Conservation (phyloP, 2,113 vertebrate species). For the Actenoides lindsayi region DNA sequence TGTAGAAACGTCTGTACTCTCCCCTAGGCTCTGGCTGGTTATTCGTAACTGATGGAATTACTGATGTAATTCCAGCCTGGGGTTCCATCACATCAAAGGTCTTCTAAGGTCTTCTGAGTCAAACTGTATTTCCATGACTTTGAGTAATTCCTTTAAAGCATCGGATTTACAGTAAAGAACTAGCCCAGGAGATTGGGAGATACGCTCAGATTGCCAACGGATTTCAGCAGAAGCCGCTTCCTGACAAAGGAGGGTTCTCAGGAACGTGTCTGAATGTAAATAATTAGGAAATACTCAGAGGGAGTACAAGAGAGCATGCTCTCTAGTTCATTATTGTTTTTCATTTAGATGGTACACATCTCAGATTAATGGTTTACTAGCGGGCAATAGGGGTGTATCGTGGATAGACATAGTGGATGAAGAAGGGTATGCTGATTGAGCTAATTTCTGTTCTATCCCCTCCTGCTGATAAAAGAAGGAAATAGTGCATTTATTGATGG, state of each 20-base stretch:
- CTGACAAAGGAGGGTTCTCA: not conserved
- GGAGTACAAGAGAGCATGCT: not conserved
- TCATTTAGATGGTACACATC: not conserved
- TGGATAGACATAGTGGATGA: not conserved
- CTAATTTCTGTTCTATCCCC: not conserved
- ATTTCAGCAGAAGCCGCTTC: not conserved
- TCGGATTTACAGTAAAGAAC: not conserved
- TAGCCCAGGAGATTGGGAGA: not conserved
- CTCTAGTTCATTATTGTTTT: not conserved
- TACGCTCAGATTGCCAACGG: not conserved
- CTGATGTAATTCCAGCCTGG: not conserved
- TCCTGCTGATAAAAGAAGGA: not conserved
- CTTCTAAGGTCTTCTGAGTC: not conserved
- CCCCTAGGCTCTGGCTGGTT: not conserved
- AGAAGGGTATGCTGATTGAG: not conserved
- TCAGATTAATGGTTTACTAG: not conserved
- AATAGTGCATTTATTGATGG: not conserved
- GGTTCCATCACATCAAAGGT: not conserved
- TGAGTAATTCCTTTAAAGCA: not conserved
- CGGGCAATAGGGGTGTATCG: not conserved
- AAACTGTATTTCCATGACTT: not conserved
- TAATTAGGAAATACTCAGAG: not conserved
- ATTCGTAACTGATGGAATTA: not conserved
- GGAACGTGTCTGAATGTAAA: not conserved
- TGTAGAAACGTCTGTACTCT: not conserved